Evolutionary conservation across 2,797 vertebrate genomes (phyloP).

Genomic region (Cuculus canorus): DNA sequence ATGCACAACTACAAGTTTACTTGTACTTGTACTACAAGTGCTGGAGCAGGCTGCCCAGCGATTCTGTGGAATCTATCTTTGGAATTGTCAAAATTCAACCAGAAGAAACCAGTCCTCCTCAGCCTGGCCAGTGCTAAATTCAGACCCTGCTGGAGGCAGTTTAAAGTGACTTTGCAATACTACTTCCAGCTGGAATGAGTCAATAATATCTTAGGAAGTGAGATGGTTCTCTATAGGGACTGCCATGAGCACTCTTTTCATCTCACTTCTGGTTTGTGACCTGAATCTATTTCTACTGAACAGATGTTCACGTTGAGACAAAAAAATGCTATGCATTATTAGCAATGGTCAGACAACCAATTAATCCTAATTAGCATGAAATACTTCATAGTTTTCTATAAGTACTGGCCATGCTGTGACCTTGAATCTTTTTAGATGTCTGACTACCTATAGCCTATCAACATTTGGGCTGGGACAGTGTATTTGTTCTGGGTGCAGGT

Average conservation of each 20-base stretch:
- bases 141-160: not conserved
- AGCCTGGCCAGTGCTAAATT: not conserved
- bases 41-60: not conserved
- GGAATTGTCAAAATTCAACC: not conserved
- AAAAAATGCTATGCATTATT: not conserved
- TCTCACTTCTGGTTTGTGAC: not conserved
- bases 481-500: not conserved
- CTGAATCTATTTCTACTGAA: slow-evolving; percentile 5
- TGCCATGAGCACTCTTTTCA: not conserved
- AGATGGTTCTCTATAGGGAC: not conserved
- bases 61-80: not conserved
- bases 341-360: not conserved
- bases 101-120: not conserved
- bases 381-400: not conserved
- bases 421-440: not conserved
- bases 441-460: not conserved
- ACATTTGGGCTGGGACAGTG: not conserved
- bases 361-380: not conserved
- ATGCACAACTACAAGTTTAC: not conserved
- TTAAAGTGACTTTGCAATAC: not conserved
- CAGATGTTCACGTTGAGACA: not conserved
- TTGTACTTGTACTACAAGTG: too few species aligned
- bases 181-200: not conserved
- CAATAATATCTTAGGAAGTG: not conserved
- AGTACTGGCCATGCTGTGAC: not conserved